phyloP scores from a whole-genome alignment of 2,888 invertebrate species.

The Leptopterna dolabrata region DNA sequence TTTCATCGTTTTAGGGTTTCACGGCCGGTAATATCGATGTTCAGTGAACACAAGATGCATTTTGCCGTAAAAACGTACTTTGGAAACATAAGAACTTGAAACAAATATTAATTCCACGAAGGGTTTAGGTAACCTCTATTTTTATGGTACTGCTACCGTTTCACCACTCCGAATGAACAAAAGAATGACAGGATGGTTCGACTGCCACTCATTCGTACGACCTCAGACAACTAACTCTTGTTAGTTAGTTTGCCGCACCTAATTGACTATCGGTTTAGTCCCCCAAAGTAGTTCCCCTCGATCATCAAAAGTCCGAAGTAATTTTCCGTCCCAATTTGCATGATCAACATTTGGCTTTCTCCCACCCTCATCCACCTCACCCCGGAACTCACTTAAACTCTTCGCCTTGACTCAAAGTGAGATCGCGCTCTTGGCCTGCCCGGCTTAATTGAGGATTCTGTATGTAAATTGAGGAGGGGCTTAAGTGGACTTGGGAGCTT shows the following conservation, averaged over 20 bases:
- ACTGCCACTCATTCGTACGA: not conserved
- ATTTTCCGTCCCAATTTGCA: slow-evolving; percentile 23
- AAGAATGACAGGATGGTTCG: not conserved
- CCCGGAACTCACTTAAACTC: not conserved
- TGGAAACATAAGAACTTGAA: too few species aligned
- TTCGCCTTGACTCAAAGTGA: slow-evolving; percentile 20
- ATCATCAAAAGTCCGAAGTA: not conserved
- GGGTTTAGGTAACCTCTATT: too few species aligned
- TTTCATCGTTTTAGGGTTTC: too few species aligned
- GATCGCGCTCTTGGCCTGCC: not conserved
- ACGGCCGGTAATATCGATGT: too few species aligned
- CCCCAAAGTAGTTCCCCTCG: not conserved
- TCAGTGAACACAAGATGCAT: too few species aligned
- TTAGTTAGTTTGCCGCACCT: not conserved
- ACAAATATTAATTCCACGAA: too few species aligned
- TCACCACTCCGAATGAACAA: too few species aligned
- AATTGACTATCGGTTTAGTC: not conserved
- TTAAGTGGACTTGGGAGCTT: slow-evolving; percentile 5
- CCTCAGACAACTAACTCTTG: not conserved
- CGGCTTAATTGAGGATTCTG: slow-evolving; percentile 41
- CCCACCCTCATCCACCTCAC: not conserved
- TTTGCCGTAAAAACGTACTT: too few species aligned
- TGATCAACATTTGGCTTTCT: slow-evolving; percentile 37
- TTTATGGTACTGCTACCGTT: too few species aligned
- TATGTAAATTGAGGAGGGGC: slow-evolving; percentile 28